A percentile compares a stretch with the other conserved stretches of the same genome.
These are phyloP conservation scores for Eurypyga helias DNA, from an alignment of 2,113 vertebrate species.

Conservation along the genomic window DNA sequence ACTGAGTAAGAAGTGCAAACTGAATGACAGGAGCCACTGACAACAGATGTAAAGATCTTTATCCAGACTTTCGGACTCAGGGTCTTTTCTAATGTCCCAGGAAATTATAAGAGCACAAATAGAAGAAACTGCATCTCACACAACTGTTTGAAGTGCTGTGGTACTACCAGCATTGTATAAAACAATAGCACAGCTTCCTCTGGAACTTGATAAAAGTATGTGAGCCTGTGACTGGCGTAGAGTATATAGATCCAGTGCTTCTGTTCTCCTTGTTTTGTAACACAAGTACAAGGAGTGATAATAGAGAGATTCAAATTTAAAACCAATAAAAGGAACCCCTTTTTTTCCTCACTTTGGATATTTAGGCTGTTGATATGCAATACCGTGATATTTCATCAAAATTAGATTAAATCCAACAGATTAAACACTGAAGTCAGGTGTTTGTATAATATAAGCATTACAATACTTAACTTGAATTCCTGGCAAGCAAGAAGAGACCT, in stretches of 20 bases:
- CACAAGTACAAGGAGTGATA: neutral
- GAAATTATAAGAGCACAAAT: neutral
- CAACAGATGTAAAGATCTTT: neutral
- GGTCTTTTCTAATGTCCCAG: neutral
- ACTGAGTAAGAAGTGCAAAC: neutral
- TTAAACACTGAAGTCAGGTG: neutral
- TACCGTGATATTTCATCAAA: neutral
- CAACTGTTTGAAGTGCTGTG: neutral
- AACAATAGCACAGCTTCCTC: constrained; percentile 26
- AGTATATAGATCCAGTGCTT: neutral
- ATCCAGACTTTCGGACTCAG: neutral
- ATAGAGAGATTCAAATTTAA: neutral
- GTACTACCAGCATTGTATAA: neutral
- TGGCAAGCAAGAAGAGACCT: neutral
- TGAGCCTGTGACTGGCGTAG: neutral
- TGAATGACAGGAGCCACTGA: neutral
- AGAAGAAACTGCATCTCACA: constrained; percentile 14
- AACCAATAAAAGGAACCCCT: neutral
- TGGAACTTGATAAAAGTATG: neutral
- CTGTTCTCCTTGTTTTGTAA: neutral
- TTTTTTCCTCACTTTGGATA: neutral
- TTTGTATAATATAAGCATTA: neutral
- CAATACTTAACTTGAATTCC: neutral
- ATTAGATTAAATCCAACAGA: neutral
- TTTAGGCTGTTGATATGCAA: neutral